Base-by-base conservation (phyloP, 1,140 invertebrate genomes). In the Drosophila orosa region DNA sequence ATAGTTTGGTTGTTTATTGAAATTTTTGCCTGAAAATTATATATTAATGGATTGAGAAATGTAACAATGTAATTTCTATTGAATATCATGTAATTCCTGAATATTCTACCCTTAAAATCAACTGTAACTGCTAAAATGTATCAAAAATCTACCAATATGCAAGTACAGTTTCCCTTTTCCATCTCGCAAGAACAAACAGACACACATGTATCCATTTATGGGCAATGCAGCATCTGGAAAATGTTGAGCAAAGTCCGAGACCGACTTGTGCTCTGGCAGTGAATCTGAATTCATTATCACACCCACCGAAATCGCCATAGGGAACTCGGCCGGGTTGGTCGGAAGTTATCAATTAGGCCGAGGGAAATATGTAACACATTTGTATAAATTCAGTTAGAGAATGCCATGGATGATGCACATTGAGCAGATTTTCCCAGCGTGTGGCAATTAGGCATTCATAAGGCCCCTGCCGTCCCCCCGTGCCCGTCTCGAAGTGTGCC, bases 241-340 rank as follows among this genome's bases (percentile, higher is more conserved):
- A 24, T 31, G 59, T 39, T 35, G 33, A 55, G 35, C 52, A 61
- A 62, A 85, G 55, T 60, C 48, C 50, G 35, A 42, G 58, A 52
- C 35, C 42, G 73, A 80, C 44, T 78, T 52, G 40, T 31, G 63
- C 56, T 50, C 72, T 89, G 84, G 25, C 84, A 89, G 85, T 89
- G 84, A 89, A 89, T 84, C 69, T 78, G 84, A 89, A 89, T 89
- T 89, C 84, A 89, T 89, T 89, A 89, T 89, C 84, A 89, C 84
- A 74, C 68, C 25, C 54, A 5, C n/a, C 35, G 27, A 45, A 57
- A 52, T 8, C 17, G 27, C 48, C 29, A 15, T 35, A 59, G 37
- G 67, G 62, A 29, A 57, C 48, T 71, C 40, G 72, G 50, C 69
- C 29, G 9, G 29, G 50, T 24, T 65, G 80, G 80, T 89, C 84